Conservation (phyloP, 2,888 invertebrate species). For the Cantharis rustica region DNA sequence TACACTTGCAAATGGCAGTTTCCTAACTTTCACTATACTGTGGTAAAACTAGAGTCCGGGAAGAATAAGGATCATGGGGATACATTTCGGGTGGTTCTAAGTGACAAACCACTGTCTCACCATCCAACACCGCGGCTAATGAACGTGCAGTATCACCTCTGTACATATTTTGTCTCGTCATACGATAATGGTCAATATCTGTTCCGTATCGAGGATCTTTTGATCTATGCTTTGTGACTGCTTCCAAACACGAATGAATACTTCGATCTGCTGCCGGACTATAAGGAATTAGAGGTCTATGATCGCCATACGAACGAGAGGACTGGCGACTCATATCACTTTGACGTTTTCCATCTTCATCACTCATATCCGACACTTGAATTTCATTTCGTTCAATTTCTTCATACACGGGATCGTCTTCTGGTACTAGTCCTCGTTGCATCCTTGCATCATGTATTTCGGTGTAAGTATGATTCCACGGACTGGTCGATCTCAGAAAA, state of each 20-base stretch:
- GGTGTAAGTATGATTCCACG: conserved; percentile 78
- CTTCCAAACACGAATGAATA: conserved; percentile 47
- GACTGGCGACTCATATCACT: conserved; percentile 73
- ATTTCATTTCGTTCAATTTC: conserved; percentile 78
- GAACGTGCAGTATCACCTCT: conserved; percentile 65
- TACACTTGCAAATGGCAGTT: conserved; percentile 57
- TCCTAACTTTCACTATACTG: conserved; percentile 67
- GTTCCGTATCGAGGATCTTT: conserved; percentile 56
- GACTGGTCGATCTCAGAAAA: conserved; percentile 60
- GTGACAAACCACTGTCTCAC: conserved; percentile 86
- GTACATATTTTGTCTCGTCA: conserved; percentile 59
- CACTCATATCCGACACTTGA: conserved; percentile 76
- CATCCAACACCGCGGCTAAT: conserved; percentile 79
- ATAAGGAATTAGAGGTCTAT: conserved; percentile 79
- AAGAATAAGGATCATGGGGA: conserved; percentile 59
- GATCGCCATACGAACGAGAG: conserved; percentile 80
- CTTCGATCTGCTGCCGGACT: conserved; percentile 69
- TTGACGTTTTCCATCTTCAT: conserved; percentile 76
- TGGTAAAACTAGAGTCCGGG: conserved; percentile 62
- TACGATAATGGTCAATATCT: conserved; percentile 61
- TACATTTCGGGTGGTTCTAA: conserved; percentile 70
- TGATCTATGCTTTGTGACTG: conserved; percentile 52
- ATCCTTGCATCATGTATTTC: conserved; percentile 67
- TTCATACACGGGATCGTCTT: conserved; percentile 82
- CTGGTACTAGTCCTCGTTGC: conserved; percentile 60